These are phyloP conservation scores for Oplegnathus fasciatus DNA, from an alignment of 2,113 vertebrate species.

Conservation along the genomic window DNA sequence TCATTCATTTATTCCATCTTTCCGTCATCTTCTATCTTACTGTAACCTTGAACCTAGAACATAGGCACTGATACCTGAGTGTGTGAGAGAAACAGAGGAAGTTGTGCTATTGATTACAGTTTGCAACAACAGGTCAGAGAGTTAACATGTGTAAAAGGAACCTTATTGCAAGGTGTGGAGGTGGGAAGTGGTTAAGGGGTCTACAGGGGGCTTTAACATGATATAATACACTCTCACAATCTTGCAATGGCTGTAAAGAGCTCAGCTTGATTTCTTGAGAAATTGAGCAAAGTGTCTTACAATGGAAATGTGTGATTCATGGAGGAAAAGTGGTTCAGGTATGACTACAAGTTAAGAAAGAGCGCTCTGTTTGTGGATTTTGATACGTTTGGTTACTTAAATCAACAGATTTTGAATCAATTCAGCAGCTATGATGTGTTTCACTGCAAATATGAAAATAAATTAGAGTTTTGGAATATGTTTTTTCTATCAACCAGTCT, in stretches of 20 bases:
- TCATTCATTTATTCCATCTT: neutral
- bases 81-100: slow-evolving; percentile 11
- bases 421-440: neutral
- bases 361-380: neutral
- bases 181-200: slow-evolving; percentile 48
- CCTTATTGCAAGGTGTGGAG: slow-evolving; percentile 51
- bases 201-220: slow-evolving; percentile 23
- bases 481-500: too few relatives aligned
- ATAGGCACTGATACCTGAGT: slow-evolving; percentile 1
- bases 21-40: neutral
- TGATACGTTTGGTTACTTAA: too few relatives aligned
- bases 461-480: neutral
- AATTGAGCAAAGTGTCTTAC: neutral
- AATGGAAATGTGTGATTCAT: neutral
- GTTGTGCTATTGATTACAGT: slow-evolving; percentile 66
- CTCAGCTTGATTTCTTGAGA: slow-evolving; percentile 6
- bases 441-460: neutral
- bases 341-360: neutral
- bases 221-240: slow-evolving; percentile 23
- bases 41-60: slow-evolving; percentile 17
- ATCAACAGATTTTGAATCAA: neutral
- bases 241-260: slow-evolving; percentile 19
- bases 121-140: slow-evolving; percentile 64
- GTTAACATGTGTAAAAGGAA: slow-evolving; percentile 73
- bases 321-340: neutral